phyloP scores from a whole-genome alignment of 2,888 invertebrate genomes.

The Noctuana brunneofusca region DNA sequence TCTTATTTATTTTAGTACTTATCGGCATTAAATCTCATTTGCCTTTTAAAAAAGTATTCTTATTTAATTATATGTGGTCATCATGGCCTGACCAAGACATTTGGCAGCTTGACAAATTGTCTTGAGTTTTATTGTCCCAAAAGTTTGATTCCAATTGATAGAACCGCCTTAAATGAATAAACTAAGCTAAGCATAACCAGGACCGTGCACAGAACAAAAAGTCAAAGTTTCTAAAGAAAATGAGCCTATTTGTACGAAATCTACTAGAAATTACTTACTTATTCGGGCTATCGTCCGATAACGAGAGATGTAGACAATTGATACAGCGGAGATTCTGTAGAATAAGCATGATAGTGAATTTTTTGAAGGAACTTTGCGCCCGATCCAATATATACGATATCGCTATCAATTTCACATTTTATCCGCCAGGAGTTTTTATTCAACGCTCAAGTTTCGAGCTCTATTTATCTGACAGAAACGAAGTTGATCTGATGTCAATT shows the following conservation, averaged over 20 bases:
- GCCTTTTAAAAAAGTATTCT: too few relatives aligned
- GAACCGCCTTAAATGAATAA: too few relatives aligned
- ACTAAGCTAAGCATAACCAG: too few relatives aligned
- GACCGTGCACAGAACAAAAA: background rate
- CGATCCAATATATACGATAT: background rate
- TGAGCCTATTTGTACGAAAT: background rate
- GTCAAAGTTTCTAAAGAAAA: slow-evolving; percentile 5
- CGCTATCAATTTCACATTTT: slow-evolving; percentile 10
- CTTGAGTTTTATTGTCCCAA: too few relatives aligned
- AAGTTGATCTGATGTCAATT: too few relatives aligned
- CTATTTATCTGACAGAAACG: too few relatives aligned
- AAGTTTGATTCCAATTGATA: too few relatives aligned
- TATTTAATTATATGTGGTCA: too few relatives aligned
- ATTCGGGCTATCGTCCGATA: background rate
- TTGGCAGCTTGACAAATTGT: too few relatives aligned
- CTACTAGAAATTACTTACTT: slow-evolving; percentile 7
- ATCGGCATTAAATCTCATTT: too few relatives aligned
- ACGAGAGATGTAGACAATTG: background rate
- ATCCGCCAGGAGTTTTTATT: background rate
- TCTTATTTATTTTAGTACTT: too few relatives aligned
- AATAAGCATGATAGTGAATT: slow-evolving; percentile 20
- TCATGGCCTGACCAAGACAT: too few relatives aligned
- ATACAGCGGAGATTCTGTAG: slow-evolving; percentile 4
- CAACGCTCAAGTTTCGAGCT: background rate
- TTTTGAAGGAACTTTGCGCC: background rate